Conservation (phyloP, 1,140 invertebrate genomes). For the Cydia pomonella region DNA sequence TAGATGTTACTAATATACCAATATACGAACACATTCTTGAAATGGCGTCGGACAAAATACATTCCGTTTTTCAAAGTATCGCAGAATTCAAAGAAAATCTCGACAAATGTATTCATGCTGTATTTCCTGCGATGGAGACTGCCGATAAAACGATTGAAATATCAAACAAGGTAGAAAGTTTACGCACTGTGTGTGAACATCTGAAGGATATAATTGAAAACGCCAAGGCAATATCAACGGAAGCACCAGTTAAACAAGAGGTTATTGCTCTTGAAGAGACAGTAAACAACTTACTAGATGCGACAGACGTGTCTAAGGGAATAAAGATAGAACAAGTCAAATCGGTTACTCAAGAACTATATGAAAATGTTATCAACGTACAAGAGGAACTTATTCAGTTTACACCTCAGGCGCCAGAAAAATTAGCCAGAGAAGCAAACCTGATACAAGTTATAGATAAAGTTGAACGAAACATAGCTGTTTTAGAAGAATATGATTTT, state of each 20-base stretch:
- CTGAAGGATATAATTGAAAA: slow-evolving; percentile 49
- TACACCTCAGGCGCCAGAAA: slow-evolving; percentile 42
- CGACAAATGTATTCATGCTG: slow-evolving; percentile 52
- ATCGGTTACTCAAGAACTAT: slow-evolving; percentile 52
- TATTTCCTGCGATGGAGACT: slow-evolving; percentile 53
- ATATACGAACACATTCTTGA: slow-evolving; percentile 61
- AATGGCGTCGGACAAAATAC: slow-evolving; percentile 56
- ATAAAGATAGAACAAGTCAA: slow-evolving; percentile 56
- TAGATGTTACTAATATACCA: slow-evolving; percentile 64
- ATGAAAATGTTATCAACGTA: slow-evolving; percentile 45
- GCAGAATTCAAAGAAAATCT: slow-evolving; percentile 58
- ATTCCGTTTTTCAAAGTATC: slow-evolving; percentile 52
- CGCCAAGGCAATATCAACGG: slow-evolving; percentile 35
- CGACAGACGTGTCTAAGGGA: slow-evolving; percentile 46
- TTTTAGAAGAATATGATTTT: slow-evolving; percentile 60
- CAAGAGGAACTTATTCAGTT: slow-evolving; percentile 59
- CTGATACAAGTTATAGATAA: slow-evolving; percentile 55
- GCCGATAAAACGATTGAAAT: slow-evolving; percentile 53
- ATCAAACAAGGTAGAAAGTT: slow-evolving; percentile 51
- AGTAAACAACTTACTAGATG: slow-evolving; percentile 50
- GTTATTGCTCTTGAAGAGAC: slow-evolving; percentile 43
- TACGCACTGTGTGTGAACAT: slow-evolving; percentile 52
- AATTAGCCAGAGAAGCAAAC: slow-evolving; percentile 50
- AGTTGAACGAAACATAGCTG: slow-evolving; percentile 57
- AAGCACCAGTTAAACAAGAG: slow-evolving; percentile 38